phyloP scores from a whole-genome alignment of 2,888 invertebrate genomes.

The Halictus quadricinctus region DNA sequence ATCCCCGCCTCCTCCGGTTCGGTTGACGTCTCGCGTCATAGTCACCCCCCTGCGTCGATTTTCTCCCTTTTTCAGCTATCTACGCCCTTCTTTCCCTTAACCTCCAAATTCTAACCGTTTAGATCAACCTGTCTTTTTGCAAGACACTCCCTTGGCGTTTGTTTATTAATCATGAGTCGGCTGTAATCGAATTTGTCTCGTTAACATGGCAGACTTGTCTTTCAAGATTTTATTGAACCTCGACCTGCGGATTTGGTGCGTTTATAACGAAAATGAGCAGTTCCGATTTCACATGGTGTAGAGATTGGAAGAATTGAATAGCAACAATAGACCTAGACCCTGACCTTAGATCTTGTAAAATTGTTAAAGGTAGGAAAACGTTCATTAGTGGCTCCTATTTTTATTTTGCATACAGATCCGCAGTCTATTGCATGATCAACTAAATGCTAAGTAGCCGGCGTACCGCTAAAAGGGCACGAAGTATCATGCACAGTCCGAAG shows the following conservation, averaged over 20 bases:
- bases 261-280: not conserved
- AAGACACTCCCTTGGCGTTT: not conserved
- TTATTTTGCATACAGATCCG: not conserved
- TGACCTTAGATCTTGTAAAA: not conserved
- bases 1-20: slow-evolving; percentile 67
- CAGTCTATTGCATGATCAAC: not conserved
- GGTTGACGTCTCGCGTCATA: slow-evolving; percentile 75
- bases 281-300: not conserved
- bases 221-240: not conserved
- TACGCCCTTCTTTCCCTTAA: slow-evolving; percentile 29
- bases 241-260: not conserved
- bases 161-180: not conserved
- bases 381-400: not conserved
- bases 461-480: not conserved
- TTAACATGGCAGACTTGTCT: too few species aligned
- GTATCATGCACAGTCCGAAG: not conserved
- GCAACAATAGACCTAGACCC: not conserved
- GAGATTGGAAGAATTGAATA: not conserved
- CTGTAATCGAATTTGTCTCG: too few species aligned
- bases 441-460: not conserved
- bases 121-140: slow-evolving; percentile 9
- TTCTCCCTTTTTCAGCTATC: slow-evolving; percentile 46
- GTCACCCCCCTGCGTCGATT: slow-evolving; percentile 69
- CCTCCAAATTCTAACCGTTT: slow-evolving; percentile 24
- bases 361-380: not conserved